Evolutionary conservation across 1,140 invertebrate genomes (phyloP).

Genomic region (Drosophila lacertosa): DNA sequence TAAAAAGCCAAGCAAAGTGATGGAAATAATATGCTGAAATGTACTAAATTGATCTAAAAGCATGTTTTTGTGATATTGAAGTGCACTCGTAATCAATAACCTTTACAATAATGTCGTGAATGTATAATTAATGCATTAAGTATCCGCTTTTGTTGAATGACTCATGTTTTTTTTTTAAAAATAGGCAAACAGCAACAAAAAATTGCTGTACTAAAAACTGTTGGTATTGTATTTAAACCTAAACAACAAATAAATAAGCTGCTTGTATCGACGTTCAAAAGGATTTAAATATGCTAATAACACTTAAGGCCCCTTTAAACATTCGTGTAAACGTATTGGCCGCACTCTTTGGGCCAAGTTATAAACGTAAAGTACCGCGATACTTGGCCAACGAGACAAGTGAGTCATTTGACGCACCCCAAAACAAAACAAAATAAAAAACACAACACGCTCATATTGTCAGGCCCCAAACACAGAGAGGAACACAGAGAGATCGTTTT

Average conservation of each 20-base stretch:
- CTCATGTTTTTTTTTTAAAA: not conserved
- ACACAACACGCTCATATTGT: constrained; percentile 34
- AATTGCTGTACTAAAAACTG: constrained; percentile 2
- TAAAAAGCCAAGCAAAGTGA: too few species aligned
- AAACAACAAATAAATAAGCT: constrained; percentile 9
- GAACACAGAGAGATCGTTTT: constrained; percentile 27
- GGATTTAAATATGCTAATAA: constrained; percentile 22
- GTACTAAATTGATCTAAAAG: not conserved
- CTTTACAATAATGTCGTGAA: not conserved
- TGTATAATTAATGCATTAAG: too few species aligned
- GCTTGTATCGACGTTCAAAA: not conserved
- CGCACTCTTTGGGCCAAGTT: constrained; percentile 23
- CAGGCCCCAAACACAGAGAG: constrained; percentile 17
- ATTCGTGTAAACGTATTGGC: constrained; percentile 15
- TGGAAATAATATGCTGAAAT: too few species aligned
- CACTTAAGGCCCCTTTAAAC: constrained; percentile 1
- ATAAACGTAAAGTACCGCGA: constrained; percentile 29
- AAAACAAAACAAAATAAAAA: constrained; percentile 9
- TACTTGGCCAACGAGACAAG: constrained; percentile 31
- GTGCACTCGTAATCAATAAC: too few species aligned
- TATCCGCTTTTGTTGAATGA: not conserved
- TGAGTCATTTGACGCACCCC: constrained; percentile 46
- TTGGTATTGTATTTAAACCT: constrained; percentile 1
- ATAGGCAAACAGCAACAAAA: not conserved
- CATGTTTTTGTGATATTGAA: not conserved